Conservation (phyloP, 2,888 invertebrate species). For the Orthosia gothica region DNA sequence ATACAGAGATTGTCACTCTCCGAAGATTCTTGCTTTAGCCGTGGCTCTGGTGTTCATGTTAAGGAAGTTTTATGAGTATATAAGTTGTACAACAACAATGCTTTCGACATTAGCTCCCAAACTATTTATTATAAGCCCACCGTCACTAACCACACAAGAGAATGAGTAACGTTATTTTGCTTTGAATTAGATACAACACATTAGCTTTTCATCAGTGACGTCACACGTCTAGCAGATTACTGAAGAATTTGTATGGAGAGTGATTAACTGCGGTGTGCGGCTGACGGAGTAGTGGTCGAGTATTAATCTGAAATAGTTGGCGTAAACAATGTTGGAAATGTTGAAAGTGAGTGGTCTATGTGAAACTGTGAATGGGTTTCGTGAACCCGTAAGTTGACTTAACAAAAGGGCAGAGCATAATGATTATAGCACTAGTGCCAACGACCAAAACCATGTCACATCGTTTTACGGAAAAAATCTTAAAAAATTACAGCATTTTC, state of each 20-base stretch:
- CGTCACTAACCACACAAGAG: not conserved
- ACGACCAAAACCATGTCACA: too few species aligned
- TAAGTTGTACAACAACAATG: too few species aligned
- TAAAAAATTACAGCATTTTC: too few species aligned
- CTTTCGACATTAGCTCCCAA: not conserved
- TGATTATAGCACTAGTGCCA: too few species aligned
- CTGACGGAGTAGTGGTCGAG: slow-evolving; percentile 37
- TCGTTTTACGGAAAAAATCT: too few species aligned
- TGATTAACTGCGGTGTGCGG: slow-evolving; percentile 33
- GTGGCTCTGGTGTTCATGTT: too few species aligned
- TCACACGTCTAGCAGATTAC: slow-evolving; percentile 19
- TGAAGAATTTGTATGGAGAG: slow-evolving; percentile 33
- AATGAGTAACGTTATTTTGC: slow-evolving; percentile 1
- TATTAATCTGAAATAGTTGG: slow-evolving; percentile 36
- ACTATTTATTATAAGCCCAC: not conserved
- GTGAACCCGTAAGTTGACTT: not conserved
- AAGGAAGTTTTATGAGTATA: too few species aligned
- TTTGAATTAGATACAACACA: slow-evolving; percentile 10
- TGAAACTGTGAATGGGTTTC: not conserved
- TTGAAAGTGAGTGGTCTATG: not conserved
- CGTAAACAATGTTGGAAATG: slow-evolving; percentile 32
- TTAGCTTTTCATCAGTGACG: slow-evolving; percentile 34
- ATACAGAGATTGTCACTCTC: too few species aligned
- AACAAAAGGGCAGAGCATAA: not conserved
- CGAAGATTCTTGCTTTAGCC: too few species aligned